phyloP scores from a whole-genome alignment of 2,797 vertebrate species.

The Xerus rutilus region DNA sequence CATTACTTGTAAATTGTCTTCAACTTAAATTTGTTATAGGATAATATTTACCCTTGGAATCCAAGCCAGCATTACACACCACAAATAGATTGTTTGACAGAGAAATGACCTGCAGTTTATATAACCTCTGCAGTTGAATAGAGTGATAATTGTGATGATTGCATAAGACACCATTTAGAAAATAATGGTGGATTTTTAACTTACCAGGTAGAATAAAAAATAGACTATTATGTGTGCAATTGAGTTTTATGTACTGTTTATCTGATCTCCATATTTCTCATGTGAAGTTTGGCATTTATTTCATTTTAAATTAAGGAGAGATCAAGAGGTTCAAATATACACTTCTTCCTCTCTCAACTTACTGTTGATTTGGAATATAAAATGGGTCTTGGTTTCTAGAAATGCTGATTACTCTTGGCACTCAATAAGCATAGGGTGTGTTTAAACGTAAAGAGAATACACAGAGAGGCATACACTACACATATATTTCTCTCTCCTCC shows the following conservation, averaged over 20 bases:
- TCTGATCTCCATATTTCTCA: background rate
- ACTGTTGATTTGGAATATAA: constrained; percentile 36
- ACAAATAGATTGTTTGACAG: constrained; percentile 59
- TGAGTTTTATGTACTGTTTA: constrained; percentile 69
- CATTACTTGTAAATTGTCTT: constrained; percentile 64
- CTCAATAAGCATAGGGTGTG: background rate
- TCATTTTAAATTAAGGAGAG: constrained; percentile 51
- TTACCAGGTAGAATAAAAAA: constrained; percentile 63
- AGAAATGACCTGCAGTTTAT: constrained; percentile 50
- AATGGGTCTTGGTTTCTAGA: constrained; percentile 58
- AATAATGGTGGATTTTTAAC: constrained; percentile 74
- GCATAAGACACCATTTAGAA: constrained; percentile 58
- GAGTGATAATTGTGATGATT: constrained; percentile 71
- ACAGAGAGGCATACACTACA: background rate
- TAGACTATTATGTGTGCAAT: constrained; percentile 35
- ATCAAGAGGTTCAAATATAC: constrained; percentile 51
- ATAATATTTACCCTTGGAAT: constrained; percentile 71
- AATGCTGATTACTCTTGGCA: constrained; percentile 28
- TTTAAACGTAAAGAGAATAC: background rate
- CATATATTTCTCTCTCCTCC: background rate
- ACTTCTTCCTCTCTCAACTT: background rate
- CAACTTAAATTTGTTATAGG: constrained; percentile 62
- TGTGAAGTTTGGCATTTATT: constrained; percentile 63
- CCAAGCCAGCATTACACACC: constrained; percentile 54
- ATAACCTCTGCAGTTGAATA: constrained; percentile 63